phyloP scores from a whole-genome alignment of 92 coral and sea anemone species.

The Anthopleura xanthogrammica region DNA sequence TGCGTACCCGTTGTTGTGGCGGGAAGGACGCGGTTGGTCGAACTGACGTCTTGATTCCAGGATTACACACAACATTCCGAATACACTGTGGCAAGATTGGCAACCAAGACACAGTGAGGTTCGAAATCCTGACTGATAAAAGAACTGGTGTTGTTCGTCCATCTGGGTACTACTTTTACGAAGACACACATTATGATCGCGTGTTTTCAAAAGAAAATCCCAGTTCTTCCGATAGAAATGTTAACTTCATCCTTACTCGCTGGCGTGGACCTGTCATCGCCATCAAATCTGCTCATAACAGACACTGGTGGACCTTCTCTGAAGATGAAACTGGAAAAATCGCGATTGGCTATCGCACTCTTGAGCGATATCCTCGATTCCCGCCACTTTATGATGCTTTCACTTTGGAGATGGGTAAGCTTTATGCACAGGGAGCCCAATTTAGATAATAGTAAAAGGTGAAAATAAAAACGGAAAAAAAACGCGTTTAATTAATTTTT shows the following conservation, averaged over 20 bases:
- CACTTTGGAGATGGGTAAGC: constrained; percentile 9
- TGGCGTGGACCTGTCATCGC: constrained; percentile 56
- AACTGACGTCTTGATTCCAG: constrained; percentile 32
- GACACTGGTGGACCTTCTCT: constrained; percentile 30
- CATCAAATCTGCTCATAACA: constrained; percentile 15
- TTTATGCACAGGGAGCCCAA: no score
- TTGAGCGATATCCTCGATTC: background rate
- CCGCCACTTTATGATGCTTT: constrained; percentile 17
- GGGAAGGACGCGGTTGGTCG: constrained; percentile 36
- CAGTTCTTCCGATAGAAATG: background rate
- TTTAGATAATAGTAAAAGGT: no score
- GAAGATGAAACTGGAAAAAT: constrained; percentile 31
- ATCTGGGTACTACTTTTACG: constrained; percentile 42
- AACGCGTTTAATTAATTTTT: no score
- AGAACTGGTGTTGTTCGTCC: constrained; percentile 17
- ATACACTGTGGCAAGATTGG: constrained; percentile 27
- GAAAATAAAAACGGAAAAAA: no score
- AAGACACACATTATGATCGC: background rate
- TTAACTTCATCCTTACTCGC: constrained; percentile 32
- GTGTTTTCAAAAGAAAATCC: constrained; percentile 9
- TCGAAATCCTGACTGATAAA: constrained; percentile 33
- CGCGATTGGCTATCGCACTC: background rate
- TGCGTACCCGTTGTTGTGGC: constrained; percentile 47
- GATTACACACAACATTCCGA: constrained; percentile 43
- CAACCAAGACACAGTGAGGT: constrained; percentile 24